A percentile compares a stretch with the other conserved stretches of the same genome.
Evolutionary conservation across 2,888 invertebrate genomes (phyloP).

Genomic region (Microdon myrmicae): DNA sequence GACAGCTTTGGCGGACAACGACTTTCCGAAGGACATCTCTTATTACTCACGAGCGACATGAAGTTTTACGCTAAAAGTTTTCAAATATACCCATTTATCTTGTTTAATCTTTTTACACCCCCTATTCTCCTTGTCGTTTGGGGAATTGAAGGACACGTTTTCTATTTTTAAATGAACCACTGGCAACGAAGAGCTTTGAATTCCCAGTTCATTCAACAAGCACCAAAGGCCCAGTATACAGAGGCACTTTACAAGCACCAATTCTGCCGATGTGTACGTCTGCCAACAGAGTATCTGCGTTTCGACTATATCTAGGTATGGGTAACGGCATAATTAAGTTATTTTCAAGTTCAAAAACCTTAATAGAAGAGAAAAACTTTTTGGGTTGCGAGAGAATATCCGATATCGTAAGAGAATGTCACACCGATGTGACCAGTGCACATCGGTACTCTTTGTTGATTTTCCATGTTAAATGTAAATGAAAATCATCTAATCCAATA

Average conservation of each 20-base stretch:
- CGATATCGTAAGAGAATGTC: too few species aligned
- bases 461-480: too few species aligned
- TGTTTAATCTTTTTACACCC: too few species aligned
- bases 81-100: too few species aligned
- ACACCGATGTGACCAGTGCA: too few species aligned
- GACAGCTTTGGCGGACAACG: background rate
- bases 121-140: too few species aligned
- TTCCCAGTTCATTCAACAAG: conserved; percentile 38
- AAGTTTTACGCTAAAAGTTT: background rate
- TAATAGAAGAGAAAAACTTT: conserved; percentile 19
- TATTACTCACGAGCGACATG: too few species aligned
- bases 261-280: background rate
- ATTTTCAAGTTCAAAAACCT: conserved; percentile 47
- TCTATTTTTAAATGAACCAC: conserved; percentile 22
- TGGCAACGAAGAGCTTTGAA: conserved; percentile 12
- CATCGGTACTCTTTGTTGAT: too few species aligned
- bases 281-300: conserved; percentile 5
- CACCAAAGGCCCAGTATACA: conserved; percentile 6
- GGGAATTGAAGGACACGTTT: conserved; percentile 9
- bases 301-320: conserved; percentile 13
- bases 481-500: too few species aligned
- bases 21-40: conserved; percentile 6
- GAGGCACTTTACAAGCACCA: conserved; percentile 1
- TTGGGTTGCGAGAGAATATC: conserved; percentile 1
- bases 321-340: conserved; percentile 37